Evolutionary conservation across 2,888 invertebrate species (phyloP), one percentile per base, ranked within the genome.

Genomic region (Agonopterix heracliana): DNA sequence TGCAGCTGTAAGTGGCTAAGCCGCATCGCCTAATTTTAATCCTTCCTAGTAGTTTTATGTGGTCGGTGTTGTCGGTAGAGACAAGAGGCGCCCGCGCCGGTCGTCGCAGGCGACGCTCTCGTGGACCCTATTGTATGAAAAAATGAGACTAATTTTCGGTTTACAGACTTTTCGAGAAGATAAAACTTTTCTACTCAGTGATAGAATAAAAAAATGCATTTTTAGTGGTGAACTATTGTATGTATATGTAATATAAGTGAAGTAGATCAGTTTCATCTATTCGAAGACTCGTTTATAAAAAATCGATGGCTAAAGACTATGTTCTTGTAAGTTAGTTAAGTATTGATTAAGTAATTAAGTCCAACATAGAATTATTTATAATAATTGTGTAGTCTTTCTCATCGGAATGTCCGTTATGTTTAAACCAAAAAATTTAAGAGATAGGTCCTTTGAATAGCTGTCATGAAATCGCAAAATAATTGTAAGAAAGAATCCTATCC

Each of bases 241-340:
- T 82, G 82, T 87, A 75, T 70, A 72, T 79, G 75, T 81, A 73
- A 77, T 71, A 26, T 60, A 75, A 78, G 77, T 70, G 71, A 66
- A 75, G 84, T 86, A 83, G 87, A 87, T 86, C 82, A 82, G 88
- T 87, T 87, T 87, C 81, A 87, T 88, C 87, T 87, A 74, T 85
- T 88, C 87, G 87, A 87, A 88, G 87, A 87, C 66, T 86, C 85
- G 71, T 68, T 78, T 69, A 75, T 45, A 77, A 74, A 76, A 80
- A 81, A 82, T 84, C 82, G 86, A 84, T 82, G 77, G 77, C 80
- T 88, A 83, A 88, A 86, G 86, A 87, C 84, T 87, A 85, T 75
- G 81, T 78, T 81, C 71, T 78, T 69, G 55, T 86, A 83, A 83
- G 81, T 63, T 73, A 63, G 74, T 66, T 86, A 85, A 84, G 81